Evolutionary conservation across 2,113 vertebrate species (phyloP).

Genomic region (Syngnathus typhle): DNA sequence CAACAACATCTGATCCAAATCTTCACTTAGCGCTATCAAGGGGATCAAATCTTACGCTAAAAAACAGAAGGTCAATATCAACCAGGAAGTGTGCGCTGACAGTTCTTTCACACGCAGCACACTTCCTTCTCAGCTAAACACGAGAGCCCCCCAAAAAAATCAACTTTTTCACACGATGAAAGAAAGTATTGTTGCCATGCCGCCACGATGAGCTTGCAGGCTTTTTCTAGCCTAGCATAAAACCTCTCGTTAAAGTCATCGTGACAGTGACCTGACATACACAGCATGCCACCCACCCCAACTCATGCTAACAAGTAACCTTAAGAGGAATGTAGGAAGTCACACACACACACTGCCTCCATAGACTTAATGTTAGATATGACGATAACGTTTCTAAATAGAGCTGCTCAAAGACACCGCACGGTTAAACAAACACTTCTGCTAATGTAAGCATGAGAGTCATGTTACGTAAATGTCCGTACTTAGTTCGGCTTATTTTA

Average conservation of each 20-base stretch:
- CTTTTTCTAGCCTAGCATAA: background rate
- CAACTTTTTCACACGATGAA: background rate
- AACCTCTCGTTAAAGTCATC: slow-evolving; percentile 6
- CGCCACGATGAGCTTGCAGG: background rate
- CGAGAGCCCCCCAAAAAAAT: background rate
- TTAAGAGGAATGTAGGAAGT: slow-evolving; percentile 33
- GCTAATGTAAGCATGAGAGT: background rate
- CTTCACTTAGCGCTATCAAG: background rate
- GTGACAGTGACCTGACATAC: slow-evolving; percentile 3
- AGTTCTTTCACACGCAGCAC: slow-evolving; percentile 2
- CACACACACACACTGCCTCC: slow-evolving; percentile 3
- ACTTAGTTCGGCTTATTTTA: background rate
- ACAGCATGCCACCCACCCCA: background rate
- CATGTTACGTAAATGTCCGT: background rate
- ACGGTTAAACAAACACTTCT: slow-evolving; percentile 8
- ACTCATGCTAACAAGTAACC: slow-evolving; percentile 17
- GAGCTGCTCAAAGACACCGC: background rate
- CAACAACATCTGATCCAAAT: too few species aligned
- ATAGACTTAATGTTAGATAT: slow-evolving; percentile 3
- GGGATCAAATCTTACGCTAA: background rate
- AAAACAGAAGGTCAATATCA: background rate
- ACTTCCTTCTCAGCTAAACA: background rate
- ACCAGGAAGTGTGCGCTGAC: background rate
- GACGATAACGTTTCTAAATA: background rate
- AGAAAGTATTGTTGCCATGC: background rate